Percentiles rank a stretch among this genome's conserved stretches.
Evolutionary conservation across 2,888 invertebrate genomes (phyloP).

Genomic region (Diaphora mendica): DNA sequence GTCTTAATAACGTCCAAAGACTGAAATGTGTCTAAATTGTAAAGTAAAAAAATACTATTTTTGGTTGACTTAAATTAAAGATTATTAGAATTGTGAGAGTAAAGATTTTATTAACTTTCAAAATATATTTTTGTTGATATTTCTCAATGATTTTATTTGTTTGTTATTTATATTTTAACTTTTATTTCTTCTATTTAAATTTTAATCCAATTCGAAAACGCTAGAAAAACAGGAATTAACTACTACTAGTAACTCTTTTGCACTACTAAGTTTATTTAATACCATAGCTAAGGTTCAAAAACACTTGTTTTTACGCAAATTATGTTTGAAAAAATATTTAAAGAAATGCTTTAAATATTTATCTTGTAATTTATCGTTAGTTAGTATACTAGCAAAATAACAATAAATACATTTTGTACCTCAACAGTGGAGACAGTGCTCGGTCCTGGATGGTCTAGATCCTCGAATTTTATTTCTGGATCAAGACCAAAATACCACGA

Average conservation of each 20-base stretch:
- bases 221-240: neutral
- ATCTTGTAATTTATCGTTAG: neutral
- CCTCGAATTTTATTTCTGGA: conserved; percentile 81
- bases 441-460: conserved; percentile 73
- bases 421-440: conserved; percentile 71
- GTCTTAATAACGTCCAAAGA: too few relatives aligned
- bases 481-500: conserved; percentile 84
- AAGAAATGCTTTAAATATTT: neutral
- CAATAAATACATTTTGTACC: conserved; percentile 52
- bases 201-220: neutral
- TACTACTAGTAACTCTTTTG: neutral
- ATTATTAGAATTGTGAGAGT: too few relatives aligned
- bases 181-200: neutral
- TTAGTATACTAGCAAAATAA: neutral
- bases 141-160: neutral
- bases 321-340: neutral
- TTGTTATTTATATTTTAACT: neutral
- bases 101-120: too few relatives aligned
- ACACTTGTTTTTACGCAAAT: too few relatives aligned
- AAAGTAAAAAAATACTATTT: too few relatives aligned
- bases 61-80: too few relatives aligned
- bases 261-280: neutral
- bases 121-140: too few relatives aligned
- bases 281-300: neutral
- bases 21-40: too few relatives aligned